These are phyloP conservation scores for Eurosta solidaginis DNA, from an alignment of 1,140 invertebrate species.

Conservation along the genomic window DNA sequence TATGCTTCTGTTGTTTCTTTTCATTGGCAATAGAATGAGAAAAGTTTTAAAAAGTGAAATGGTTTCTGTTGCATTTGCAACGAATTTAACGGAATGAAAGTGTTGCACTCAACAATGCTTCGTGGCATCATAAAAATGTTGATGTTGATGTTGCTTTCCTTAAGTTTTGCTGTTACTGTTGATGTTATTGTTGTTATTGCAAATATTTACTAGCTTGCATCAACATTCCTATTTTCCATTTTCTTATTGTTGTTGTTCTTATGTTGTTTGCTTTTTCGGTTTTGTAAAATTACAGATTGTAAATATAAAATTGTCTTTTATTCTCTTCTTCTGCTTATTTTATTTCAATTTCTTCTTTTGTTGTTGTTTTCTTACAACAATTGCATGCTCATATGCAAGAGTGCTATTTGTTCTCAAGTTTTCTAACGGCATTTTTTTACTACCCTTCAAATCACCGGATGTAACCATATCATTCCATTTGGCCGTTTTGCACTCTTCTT, in stretches of 20 bases:
- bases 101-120: conserved; percentile 27
- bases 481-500: too few relatives aligned
- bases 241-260: background rate
- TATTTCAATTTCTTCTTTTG: too few relatives aligned
- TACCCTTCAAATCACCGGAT: background rate
- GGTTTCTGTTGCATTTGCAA: conserved; percentile 14
- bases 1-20: too few relatives aligned
- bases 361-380: too few relatives aligned
- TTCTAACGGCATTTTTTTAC: conserved; percentile 11
- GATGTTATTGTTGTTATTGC: background rate
- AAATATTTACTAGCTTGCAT: background rate
- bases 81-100: conserved; percentile 23
- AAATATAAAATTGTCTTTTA: background rate
- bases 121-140: conserved; percentile 24
- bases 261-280: background rate
- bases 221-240: background rate
- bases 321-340: background rate
- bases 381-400: too few relatives aligned
- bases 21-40: conserved; percentile 15
- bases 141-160: background rate
- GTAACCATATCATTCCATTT: background rate
- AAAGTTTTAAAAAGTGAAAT: conserved; percentile 23
- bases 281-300: conserved; percentile 6
- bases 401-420: conserved; percentile 1
- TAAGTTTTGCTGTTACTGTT: too few relatives aligned